Evolutionary conservation across 1,140 invertebrate genomes (phyloP), one percentile per base, ranked within the genome.

Genomic region (Rhopalosiphum maidis): DNA sequence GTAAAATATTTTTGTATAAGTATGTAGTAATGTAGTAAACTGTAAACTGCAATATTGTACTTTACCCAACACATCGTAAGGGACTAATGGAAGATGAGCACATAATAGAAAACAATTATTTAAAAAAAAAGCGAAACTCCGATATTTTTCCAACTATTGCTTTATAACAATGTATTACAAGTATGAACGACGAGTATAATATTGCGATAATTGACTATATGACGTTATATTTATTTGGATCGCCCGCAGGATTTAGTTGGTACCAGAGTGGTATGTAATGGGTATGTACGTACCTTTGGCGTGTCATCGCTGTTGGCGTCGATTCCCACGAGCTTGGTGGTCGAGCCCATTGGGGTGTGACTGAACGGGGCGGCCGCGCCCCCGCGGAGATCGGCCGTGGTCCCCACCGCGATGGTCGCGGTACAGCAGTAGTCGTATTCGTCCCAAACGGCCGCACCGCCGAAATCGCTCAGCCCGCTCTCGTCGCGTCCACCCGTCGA

Each of bases 301-400:
- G 91, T 86, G 48, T 93, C 91, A 83, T 93, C 91, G 82, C 82
- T 86, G 77, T 54, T 68, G 25, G 83, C 46, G 30, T 93, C 85
- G 93, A 93, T 91, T 9, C 83, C 83, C 23, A 94, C 93, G 89
- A 94, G 94, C 90, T 94, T 93, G 22, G 94, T 94, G 37, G 94
- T 94, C 2, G 94, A 94, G 23, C 94, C 94, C 94, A 94, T 94
- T 68, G 94, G 93, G 90, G 94, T 94, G 89, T 93, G 94, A 77
- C 55, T 77, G 87, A 68, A 93, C 7, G 82, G 91, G 48, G 77
- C 77, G 68, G 82, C 93, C 77, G 68, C 93, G 41, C 51, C 93
- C 87, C 89, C 93, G 22, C 92, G 88, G 51, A 91, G n/a, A 90
- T 91, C 93, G 25, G 51, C 89, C 87, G 93, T 91, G 35, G 55